Percentiles rank a stretch among this genome's conserved stretches.
These are phyloP conservation scores for Philopotamus ludificatus DNA, from an alignment of 1,140 invertebrate species.

Conservation along the genomic window DNA sequence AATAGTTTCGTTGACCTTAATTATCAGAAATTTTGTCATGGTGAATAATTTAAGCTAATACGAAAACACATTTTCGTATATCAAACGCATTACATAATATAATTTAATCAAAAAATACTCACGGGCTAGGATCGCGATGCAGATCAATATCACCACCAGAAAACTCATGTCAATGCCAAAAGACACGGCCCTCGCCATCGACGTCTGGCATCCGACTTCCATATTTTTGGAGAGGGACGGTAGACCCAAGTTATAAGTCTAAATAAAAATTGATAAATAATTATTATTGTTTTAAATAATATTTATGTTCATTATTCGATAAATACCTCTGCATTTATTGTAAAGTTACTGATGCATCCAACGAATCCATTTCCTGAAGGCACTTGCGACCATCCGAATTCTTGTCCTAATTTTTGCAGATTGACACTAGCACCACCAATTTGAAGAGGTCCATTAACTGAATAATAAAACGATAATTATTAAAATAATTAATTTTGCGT, in stretches of 20 bases:
- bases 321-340: constrained; percentile 71
- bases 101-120: constrained; percentile 49
- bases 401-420: constrained; percentile 57
- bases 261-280: constrained; percentile 22
- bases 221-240: constrained; percentile 68
- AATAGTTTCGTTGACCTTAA: too few relatives aligned
- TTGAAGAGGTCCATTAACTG: constrained; percentile 84
- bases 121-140: constrained; percentile 73
- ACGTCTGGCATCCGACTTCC: constrained; percentile 67
- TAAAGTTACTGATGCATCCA: constrained; percentile 86
- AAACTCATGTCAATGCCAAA: constrained; percentile 83
- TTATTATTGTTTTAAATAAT: background rate
- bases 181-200: constrained; percentile 69
- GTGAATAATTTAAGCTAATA: background rate
- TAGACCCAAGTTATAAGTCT: constrained; percentile 75
- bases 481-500: background rate
- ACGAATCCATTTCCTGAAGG: constrained; percentile 69
- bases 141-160: constrained; percentile 79
- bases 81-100: too few relatives aligned
- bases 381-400: constrained; percentile 64
- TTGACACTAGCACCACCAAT: constrained; percentile 76
- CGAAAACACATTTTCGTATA: background rate
- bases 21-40: too few relatives aligned
- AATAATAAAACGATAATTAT: constrained; percentile 23
- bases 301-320: background rate